phyloP scores from a whole-genome alignment of 2,797 vertebrate species.

The Potorous gilbertii region DNA sequence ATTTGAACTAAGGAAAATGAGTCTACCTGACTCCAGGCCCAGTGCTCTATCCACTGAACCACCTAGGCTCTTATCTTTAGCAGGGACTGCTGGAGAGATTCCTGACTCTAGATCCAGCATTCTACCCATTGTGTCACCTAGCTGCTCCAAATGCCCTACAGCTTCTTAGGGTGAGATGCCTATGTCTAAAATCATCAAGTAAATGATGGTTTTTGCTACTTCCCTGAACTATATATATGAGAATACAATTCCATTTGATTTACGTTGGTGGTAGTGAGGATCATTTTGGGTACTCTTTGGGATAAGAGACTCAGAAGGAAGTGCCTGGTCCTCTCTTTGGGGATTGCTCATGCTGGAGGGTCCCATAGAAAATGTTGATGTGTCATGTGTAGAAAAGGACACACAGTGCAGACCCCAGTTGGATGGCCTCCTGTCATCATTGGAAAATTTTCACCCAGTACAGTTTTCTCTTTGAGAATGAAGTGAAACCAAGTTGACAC shows the following conservation, averaged over 20 bases:
- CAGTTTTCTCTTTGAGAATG: not conserved
- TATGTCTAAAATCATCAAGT: not conserved
- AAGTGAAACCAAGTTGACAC: not conserved
- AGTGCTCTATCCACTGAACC: not conserved
- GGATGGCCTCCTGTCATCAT: not conserved
- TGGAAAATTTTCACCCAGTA: not conserved
- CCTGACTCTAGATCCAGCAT: not conserved
- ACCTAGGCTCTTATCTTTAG: not conserved
- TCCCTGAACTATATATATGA: not conserved
- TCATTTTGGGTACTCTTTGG: not conserved
- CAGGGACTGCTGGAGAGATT: not conserved
- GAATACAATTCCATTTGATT: not conserved
- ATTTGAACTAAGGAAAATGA: not conserved
- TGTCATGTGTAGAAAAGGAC: not conserved
- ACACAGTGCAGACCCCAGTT: not conserved
- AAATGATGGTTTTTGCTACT: not conserved
- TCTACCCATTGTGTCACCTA: not conserved
- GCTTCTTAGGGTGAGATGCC: not conserved
- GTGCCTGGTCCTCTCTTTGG: not conserved
- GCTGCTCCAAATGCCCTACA: not conserved
- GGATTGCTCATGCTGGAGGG: not conserved
- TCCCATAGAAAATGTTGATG: not conserved
- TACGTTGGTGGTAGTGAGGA: not conserved
- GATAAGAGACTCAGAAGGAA: not conserved
- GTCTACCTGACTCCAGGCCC: not conserved